Base-by-base conservation (phyloP, 2,797 vertebrate genomes). In the Chaetodon trifasciatus region DNA sequence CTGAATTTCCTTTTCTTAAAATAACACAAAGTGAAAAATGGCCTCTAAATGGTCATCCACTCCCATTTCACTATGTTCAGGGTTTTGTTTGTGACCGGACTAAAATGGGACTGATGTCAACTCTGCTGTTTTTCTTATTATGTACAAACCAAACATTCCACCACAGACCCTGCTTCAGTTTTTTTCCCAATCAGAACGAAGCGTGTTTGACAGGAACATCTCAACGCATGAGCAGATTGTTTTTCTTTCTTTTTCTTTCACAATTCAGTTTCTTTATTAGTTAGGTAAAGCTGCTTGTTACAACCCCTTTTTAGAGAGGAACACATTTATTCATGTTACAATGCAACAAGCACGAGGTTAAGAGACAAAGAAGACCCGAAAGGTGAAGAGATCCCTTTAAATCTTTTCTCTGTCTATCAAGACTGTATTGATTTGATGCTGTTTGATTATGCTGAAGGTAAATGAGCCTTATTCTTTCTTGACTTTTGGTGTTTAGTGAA, bases 381-480 rank as follows among this genome's bases (percentile, higher is more conserved):
- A 56, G 17, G 46, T 73, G 24, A 70, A 84, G 44, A 58, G 81
- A 77, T 76, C 49, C 32, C 49, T 89, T 78, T 62, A 74, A 70
- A 24, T 71, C 28, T 72, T 58, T 65, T 42, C 21, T 83, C n/a
- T 75, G n/a, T 58, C 9, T 68, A 23, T 69, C 19, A 8, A 15
- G 0, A 64, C 44, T 74, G 23, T 56, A 21, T 2, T 82, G 44
- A 55, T 74, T 46, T 81, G n/a, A 70, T 74, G 37, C 1, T 70
- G 47, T 83, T 75, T 63, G 44, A 62, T 73, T 67, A 69, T 79
- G 40, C 5, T 52, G 21, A 76, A 37, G 40, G 4, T 82, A 78
- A 88, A 89, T 82, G 44, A 87, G 78, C 82, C 79, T 87, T 86
- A 82, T 50, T 84, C 37, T 83, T 55, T 90, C 79, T 58, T 72